Percentiles rank a stretch among this genome's conserved stretches.
Evolutionary conservation across 1,140 invertebrate genomes (phyloP).

Genomic region (Drosophila elegans): DNA sequence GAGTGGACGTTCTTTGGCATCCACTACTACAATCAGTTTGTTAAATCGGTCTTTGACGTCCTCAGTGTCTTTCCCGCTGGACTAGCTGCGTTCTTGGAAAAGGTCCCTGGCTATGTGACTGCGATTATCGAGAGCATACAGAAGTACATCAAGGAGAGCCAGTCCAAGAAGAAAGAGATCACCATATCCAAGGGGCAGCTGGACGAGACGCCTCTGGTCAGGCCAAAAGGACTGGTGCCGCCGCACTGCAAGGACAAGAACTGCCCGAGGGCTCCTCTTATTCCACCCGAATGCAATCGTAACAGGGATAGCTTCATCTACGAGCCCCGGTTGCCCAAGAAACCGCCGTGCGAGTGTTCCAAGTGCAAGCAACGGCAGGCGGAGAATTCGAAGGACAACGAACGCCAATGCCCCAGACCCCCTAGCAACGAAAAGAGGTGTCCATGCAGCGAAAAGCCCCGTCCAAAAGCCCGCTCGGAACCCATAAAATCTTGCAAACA

Average conservation of each 20-base stretch:
- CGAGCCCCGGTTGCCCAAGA: conserved; percentile 20
- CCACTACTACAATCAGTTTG: conserved; percentile 56
- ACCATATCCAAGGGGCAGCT: conserved; percentile 33
- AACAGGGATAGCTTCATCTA: conserved; percentile 33
- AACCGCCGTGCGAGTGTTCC: conserved; percentile 29
- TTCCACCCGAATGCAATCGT: not conserved
- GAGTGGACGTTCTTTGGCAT: conserved; percentile 47
- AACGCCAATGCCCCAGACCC: conserved; percentile 25
- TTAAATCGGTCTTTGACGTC: conserved; percentile 41
- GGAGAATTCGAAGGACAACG: conserved; percentile 48
- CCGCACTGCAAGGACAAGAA: conserved; percentile 28
- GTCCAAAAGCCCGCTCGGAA: not conserved
- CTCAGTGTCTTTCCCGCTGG: conserved; percentile 32
- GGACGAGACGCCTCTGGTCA: conserved; percentile 49
- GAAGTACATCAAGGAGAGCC: conserved; percentile 5
- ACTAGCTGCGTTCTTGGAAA: conserved; percentile 10
- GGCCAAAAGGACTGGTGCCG: conserved; percentile 24
- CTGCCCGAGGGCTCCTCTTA: conserved; percentile 10
- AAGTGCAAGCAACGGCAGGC: conserved; percentile 39
- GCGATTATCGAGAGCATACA: not conserved
- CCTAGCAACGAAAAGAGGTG: not conserved
- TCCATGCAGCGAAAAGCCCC: not conserved
- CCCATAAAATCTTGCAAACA: conserved; percentile 20
- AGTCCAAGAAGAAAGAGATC: conserved; percentile 18
- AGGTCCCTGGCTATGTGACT: conserved; percentile 17